A percentile compares a stretch with the other conserved stretches of the same genome.
Evolutionary conservation across 2,113 vertebrate species (phyloP).

Genomic region (Xenopus tropicalis): DNA sequence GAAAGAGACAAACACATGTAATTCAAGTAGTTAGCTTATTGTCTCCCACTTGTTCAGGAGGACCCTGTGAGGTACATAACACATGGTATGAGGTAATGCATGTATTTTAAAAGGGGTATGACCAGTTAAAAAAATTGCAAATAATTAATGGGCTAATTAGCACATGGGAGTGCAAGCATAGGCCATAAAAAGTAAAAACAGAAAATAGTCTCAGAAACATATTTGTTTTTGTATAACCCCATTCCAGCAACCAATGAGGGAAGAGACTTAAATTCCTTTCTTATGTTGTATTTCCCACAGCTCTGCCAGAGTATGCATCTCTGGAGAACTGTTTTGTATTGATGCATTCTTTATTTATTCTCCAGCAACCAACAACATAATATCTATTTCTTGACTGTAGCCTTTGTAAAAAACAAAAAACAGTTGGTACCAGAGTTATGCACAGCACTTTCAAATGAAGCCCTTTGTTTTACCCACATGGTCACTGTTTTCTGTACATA

Average conservation of each 20-base stretch:
- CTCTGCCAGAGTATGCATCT: conserved; percentile 29
- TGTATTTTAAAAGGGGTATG: conserved; percentile 2
- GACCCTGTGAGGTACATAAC: not conserved
- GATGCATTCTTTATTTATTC: conserved; percentile 38
- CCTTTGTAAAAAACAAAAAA: not conserved
- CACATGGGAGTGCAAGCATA: conserved; percentile 17
- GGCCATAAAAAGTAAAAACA: conserved; percentile 35
- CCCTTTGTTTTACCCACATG: too few species aligned
- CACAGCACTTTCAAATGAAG: too few species aligned
- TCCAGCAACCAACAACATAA: conserved; percentile 26
- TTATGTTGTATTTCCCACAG: conserved; percentile 29
- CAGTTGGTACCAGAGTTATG: too few species aligned
- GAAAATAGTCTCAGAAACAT: conserved; percentile 17
- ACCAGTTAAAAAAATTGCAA: conserved; percentile 13
- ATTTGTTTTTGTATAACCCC: conserved; percentile 35
- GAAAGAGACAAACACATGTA: too few species aligned
- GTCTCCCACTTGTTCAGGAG: too few species aligned
- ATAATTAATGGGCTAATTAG: conserved; percentile 33
- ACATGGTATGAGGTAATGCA: conserved; percentile 6
- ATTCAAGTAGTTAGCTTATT: too few species aligned
- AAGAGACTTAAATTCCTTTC: conserved; percentile 31
- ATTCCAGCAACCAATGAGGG: conserved; percentile 28
- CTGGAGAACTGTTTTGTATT: conserved; percentile 32
- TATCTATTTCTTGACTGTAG: conserved; percentile 15
- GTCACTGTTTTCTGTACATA: too few species aligned